Percentiles rank a stretch among this genome's conserved stretches.
phyloP scores from a whole-genome alignment of 2,113 vertebrate species.

The Laterallus jamaicensis region DNA sequence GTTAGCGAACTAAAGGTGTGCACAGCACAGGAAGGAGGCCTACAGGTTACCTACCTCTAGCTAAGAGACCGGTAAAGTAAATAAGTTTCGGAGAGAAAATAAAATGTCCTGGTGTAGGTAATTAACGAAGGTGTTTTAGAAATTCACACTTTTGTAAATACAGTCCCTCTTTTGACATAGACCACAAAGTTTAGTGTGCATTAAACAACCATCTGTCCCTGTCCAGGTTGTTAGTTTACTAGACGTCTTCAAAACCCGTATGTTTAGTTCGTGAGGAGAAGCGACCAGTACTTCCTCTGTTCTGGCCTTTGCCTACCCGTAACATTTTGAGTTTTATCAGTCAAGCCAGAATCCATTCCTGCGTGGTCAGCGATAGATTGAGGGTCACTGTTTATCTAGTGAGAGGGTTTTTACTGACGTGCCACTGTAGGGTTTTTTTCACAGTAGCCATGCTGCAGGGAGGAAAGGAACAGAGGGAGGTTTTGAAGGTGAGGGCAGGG shows the following conservation, averaged over 20 bases:
- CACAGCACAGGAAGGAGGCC: conserved; percentile 54
- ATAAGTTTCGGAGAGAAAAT: conserved; percentile 51
- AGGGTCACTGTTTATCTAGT: not conserved
- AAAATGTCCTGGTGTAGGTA: conserved; percentile 21
- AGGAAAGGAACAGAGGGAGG: not conserved
- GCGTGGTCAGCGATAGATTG: not conserved
- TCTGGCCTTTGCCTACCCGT: not conserved
- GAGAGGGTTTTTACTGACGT: conserved; percentile 5
- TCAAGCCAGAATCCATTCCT: not conserved
- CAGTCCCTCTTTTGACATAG: not conserved
- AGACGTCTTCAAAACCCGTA: not conserved
- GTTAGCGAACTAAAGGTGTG: conserved; percentile 45
- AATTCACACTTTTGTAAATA: conserved; percentile 37
- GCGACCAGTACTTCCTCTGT: not conserved
- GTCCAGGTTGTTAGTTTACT: not conserved
- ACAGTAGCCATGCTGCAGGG: not conserved
- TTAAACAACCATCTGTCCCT: not conserved
- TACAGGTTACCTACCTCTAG: conserved; percentile 68
- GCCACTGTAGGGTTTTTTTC: conserved; percentile 14
- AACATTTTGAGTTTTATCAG: not conserved
- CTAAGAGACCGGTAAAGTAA: conserved; percentile 42
- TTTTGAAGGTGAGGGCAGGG: not conserved
- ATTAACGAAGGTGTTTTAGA: conserved; percentile 42
- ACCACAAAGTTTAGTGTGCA: not conserved
- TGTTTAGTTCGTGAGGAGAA: not conserved